Percentiles rank a stretch among this genome's conserved stretches.
phyloP scores from a whole-genome alignment of 1,140 invertebrate genomes.

The Thaumetopoea pityocampa region DNA sequence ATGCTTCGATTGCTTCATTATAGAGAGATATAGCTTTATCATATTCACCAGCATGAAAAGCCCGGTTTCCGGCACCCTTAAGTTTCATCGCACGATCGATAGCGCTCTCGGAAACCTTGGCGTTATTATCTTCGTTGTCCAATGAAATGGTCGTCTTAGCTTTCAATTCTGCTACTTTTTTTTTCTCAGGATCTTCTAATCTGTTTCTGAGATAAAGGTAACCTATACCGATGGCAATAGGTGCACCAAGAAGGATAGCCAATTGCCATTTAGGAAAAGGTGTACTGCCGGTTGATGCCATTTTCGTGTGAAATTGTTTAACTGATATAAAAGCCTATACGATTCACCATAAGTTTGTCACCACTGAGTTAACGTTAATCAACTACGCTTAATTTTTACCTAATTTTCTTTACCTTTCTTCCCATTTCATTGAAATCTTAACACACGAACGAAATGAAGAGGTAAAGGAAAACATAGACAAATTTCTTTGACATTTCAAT shows the following conservation, averaged over 20 bases:
- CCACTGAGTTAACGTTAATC: slow-evolving; percentile 16
- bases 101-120: slow-evolving; percentile 74
- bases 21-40: slow-evolving; percentile 92
- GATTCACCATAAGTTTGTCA: slow-evolving; percentile 56
- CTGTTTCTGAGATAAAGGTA: slow-evolving; percentile 85
- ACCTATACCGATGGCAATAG: slow-evolving; percentile 87
- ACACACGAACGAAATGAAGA: slow-evolving; percentile 13
- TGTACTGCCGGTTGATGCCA: slow-evolving; percentile 70
- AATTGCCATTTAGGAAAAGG: slow-evolving; percentile 82
- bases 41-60: slow-evolving; percentile 91
- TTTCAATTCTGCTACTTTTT: slow-evolving; percentile 73
- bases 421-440: slow-evolving; percentile 27
- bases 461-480: slow-evolving; percentile 20
- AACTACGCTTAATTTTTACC: slow-evolving; percentile 28
- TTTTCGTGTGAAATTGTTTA: slow-evolving; percentile 28
- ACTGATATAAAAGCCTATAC: slow-evolving; percentile 32
- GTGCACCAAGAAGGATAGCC: slow-evolving; percentile 86
- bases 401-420: slow-evolving; percentile 23
- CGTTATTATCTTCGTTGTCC: slow-evolving; percentile 68
- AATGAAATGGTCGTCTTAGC: slow-evolving; percentile 75
- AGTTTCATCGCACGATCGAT: slow-evolving; percentile 83
- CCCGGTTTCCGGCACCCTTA: slow-evolving; percentile 92
- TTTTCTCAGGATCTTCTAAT: slow-evolving; percentile 72
- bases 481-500: slow-evolving; percentile 10
- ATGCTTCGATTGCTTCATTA: slow-evolving; percentile 91